Evolutionary conservation across 2,113 vertebrate genomes (phyloP), one percentile per base, ranked within the genome.

Genomic region (Odobenus rosmarus): DNA sequence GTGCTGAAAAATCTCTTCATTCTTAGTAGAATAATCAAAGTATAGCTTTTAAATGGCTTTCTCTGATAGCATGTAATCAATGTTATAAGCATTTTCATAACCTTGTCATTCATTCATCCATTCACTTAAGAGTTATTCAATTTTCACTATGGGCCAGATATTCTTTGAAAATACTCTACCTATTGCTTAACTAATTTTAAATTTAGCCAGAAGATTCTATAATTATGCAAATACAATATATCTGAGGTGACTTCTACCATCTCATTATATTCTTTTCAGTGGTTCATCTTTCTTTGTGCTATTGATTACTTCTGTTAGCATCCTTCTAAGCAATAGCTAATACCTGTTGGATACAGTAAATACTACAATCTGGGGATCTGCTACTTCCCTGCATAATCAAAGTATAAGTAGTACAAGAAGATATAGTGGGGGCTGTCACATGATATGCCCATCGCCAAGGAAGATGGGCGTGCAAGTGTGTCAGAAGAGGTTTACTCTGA

Each of bases 241-340:
- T 98, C 97, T 98, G 98, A 97, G 98, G 98, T 97, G 80, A 96
- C 98, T 97, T 93, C 98, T 71, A 15, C 93, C 62, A 77, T 98
- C 95, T 96, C 90, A 97, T 97, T 96, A 96, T 74, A 28, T 97
- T 97, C 96, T 91, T 98, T 99, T 98, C 99, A 99, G 99, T 99
- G 99, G 99, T 99, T 99, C 99, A 99, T 99, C 99, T 99, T 99
- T 99, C 99, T 99, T 99, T 99, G 98, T 99, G 99, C 98, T 99
- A 99, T 99, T 51, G 99, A 99, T 99, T 99, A 97, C 97, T 98
- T 98, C 98, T 97, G 95, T 99, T 99, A 99, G 99, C 99, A 99
- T 99, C 98, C 96, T 97, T 93, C 97, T 98, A 81, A 93, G 92
- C 96, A 61, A 98, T 97, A 51, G 67, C 96, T 83, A 95, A 98